phyloP scores from a whole-genome alignment of 2,113 vertebrate species.

The Corynorhinus townsendii region DNA sequence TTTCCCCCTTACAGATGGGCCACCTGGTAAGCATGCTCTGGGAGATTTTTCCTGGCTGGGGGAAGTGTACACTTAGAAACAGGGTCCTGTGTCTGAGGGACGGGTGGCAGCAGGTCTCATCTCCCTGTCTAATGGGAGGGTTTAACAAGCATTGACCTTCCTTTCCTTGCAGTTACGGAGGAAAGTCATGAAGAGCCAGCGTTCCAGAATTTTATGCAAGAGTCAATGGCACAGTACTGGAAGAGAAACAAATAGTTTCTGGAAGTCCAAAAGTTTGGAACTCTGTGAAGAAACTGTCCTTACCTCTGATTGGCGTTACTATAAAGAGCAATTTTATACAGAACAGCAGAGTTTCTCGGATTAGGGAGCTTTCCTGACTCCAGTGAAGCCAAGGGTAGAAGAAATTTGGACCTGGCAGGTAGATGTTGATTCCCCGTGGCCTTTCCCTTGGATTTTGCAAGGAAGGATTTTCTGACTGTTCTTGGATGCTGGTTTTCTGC shows the following conservation, averaged over 20 bases:
- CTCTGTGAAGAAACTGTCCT: neutral
- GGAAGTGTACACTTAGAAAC: neutral
- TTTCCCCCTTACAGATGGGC: neutral
- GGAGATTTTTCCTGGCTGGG: neutral
- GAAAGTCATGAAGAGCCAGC: slow-evolving; percentile 89
- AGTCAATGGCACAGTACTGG: slow-evolving; percentile 83
- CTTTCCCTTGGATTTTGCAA: neutral
- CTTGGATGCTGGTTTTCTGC: neutral
- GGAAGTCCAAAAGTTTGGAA: neutral
- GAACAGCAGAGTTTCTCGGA: neutral
- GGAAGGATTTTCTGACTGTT: neutral
- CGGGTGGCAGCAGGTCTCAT: neutral
- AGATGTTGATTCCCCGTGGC: neutral
- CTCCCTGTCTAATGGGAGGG: neutral
- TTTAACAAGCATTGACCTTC: neutral
- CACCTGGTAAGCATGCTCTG: neutral
- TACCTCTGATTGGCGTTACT: neutral
- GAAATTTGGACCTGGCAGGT: neutral
- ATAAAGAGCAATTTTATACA: neutral
- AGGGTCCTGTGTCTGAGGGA: neutral
- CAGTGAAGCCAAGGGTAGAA: neutral
- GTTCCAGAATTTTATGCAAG: slow-evolving; percentile 91
- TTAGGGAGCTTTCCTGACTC: neutral
- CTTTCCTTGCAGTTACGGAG: slow-evolving; percentile 83
- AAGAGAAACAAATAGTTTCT: slow-evolving; percentile 76